Evolutionary conservation across 2,888 invertebrate genomes (phyloP).

Genomic region (Coleophora flavipennella): DNA sequence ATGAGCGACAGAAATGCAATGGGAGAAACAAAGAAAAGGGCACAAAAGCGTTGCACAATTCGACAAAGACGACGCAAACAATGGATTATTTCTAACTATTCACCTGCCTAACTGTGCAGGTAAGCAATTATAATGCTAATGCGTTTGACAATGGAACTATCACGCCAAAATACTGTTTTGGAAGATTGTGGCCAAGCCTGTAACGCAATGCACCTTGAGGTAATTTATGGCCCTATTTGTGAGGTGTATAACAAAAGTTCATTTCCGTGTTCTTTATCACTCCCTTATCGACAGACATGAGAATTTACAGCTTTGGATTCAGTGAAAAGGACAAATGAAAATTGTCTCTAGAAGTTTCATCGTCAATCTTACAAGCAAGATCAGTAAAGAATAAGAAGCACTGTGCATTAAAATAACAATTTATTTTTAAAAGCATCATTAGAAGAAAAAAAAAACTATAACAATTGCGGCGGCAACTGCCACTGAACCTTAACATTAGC

Average conservation of each 20-base stretch:
- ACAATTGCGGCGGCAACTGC: too few species aligned
- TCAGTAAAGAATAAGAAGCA: too few species aligned
- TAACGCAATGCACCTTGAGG: conserved; percentile 59
- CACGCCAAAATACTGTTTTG: conserved; percentile 51
- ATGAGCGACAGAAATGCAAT: conserved; percentile 34
- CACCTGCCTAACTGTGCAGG: conserved; percentile 60
- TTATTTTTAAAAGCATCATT: too few species aligned
- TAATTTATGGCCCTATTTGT: conserved; percentile 64
- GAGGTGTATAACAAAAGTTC: conserved; percentile 58
- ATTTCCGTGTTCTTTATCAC: conserved; percentile 67
- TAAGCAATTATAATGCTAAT: conserved; percentile 68
- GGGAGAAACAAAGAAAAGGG: conserved; percentile 24
- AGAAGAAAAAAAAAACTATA: too few species aligned
- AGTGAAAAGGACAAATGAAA: conserved; percentile 9
- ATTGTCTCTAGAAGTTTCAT: too few species aligned
- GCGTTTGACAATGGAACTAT: conserved; percentile 48
- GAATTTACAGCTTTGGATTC: conserved; percentile 42
- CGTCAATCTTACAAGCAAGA: too few species aligned
- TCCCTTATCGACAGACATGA: conserved; percentile 53
- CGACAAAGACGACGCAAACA: conserved; percentile 40
- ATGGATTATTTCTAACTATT: conserved; percentile 39
- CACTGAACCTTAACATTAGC: too few species aligned
- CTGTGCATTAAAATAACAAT: too few species aligned
- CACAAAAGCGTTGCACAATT: conserved; percentile 46
- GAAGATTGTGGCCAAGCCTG: conserved; percentile 57